phyloP scores from a whole-genome alignment of 2,113 vertebrate genomes.

The Ailurus styani region DNA sequence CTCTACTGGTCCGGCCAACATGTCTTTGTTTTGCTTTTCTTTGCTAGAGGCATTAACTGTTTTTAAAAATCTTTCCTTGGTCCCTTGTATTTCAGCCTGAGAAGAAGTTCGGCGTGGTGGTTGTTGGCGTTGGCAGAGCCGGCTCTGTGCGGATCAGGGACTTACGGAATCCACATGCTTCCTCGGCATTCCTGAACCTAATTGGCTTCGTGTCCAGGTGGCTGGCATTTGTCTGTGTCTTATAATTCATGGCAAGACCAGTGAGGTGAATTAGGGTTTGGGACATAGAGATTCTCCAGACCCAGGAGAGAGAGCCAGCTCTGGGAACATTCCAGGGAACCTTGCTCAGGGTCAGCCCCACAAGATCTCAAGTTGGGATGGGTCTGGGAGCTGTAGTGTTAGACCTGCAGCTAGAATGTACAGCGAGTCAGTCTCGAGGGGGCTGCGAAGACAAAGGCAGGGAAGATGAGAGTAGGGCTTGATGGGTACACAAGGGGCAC shows the following conservation, averaged over 20 bases:
- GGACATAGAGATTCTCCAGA: neutral
- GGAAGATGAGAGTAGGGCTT: neutral
- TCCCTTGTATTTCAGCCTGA: slow-evolving; percentile 57
- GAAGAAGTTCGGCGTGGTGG: slow-evolving; percentile 91
- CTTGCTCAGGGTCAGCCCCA: neutral
- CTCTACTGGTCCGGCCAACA: neutral
- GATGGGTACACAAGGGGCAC: neutral
- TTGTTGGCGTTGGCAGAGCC: slow-evolving; percentile 91
- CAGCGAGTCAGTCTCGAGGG: neutral
- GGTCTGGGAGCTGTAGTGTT: neutral
- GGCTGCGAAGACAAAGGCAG: neutral
- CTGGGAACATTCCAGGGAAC: neutral
- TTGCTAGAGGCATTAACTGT: neutral
- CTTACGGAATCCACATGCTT: slow-evolving; percentile 81
- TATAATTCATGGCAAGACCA: neutral
- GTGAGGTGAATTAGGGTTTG: too few relatives aligned
- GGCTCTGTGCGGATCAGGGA: slow-evolving; percentile 90
- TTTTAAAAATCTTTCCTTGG: neutral
- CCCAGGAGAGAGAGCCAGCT: neutral
- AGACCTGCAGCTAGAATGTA: neutral
- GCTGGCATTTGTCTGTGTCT: neutral
- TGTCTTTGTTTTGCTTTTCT: neutral
- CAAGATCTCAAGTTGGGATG: neutral
- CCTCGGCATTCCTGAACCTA: slow-evolving; percentile 85
- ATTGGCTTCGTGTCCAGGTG: slow-evolving; percentile 94